phyloP scores from a whole-genome alignment of 1,140 invertebrate species.

The Cheumatopsyche charites region DNA sequence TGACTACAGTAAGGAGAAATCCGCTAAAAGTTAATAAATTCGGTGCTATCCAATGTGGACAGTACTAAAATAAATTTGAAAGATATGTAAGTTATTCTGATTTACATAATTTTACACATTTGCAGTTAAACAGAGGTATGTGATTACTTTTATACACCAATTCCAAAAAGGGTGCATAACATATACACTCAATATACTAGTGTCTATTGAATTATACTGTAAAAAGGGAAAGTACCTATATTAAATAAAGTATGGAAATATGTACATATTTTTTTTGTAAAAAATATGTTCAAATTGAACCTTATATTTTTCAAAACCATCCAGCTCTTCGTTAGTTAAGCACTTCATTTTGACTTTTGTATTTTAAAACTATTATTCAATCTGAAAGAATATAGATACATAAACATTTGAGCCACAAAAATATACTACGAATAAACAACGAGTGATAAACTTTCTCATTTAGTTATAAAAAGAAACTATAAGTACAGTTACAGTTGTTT shows the following conservation, averaged over 20 bases:
- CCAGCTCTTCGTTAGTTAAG: slow-evolving; percentile 56
- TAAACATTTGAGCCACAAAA: too few relatives aligned
- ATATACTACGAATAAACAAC: too few relatives aligned
- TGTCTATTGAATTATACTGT: slow-evolving; percentile 94
- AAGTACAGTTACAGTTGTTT: too few relatives aligned
- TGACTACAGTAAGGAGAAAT: slow-evolving; percentile 90
- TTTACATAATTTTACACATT: slow-evolving; percentile 11
- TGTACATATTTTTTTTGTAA: too few relatives aligned
- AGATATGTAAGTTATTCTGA: neutral
- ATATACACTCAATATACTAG: slow-evolving; percentile 91
- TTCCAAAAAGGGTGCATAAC: slow-evolving; percentile 99
- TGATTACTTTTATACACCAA: slow-evolving; percentile 83
- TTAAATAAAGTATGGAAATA: too few relatives aligned
- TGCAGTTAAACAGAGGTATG: neutral
- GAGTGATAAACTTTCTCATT: too few relatives aligned
- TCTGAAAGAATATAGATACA: too few relatives aligned
- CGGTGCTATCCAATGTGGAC: slow-evolving; percentile 92
- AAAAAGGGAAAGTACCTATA: too few relatives aligned
- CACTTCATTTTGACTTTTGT: slow-evolving; percentile 50
- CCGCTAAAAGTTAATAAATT: slow-evolving; percentile 96
- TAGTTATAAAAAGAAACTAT: too few relatives aligned
- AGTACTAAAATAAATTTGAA: slow-evolving; percentile 71
- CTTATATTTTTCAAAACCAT: slow-evolving; percentile 61
- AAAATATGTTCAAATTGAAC: slow-evolving; percentile 45
- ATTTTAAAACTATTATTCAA: slow-evolving; percentile 6